These are phyloP conservation scores for Parazoanthus atlanticus DNA, from an alignment of 92 coral and sea anemone genomes.

Conservation along the genomic window DNA sequence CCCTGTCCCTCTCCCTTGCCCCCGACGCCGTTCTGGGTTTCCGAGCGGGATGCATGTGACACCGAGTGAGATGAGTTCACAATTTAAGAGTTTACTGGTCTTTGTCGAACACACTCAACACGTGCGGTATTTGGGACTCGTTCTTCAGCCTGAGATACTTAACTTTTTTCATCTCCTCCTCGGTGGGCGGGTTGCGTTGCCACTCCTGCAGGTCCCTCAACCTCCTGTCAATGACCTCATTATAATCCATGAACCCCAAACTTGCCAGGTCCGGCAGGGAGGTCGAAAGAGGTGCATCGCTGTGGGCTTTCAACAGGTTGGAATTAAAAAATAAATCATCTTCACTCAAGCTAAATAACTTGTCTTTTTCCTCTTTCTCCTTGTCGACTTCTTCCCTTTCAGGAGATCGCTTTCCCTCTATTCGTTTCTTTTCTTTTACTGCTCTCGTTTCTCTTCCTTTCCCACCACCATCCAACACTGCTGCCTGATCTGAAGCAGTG, in stretches of 20 bases:
- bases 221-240: constrained; percentile 81
- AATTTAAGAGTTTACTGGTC: constrained; percentile 19
- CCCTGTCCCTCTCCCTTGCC: too few relatives aligned
- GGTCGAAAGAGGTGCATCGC: constrained; percentile 54
- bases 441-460: neutral
- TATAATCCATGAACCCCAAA: constrained; percentile 84
- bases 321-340: constrained; percentile 71
- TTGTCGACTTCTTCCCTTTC: constrained; percentile 19
- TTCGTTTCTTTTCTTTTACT: neutral
- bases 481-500: constrained; percentile 24
- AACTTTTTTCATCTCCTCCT: constrained; percentile 82
- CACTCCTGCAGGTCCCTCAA: constrained; percentile 63
- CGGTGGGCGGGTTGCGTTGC: constrained; percentile 63
- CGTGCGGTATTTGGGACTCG: constrained; percentile 55
- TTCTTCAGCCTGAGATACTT: constrained; percentile 78
- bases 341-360: constrained; percentile 11
- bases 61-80: neutral
- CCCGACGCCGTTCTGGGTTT: too few relatives aligned
- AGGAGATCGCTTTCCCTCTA: neutral
- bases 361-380: constrained; percentile 25
- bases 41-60: too few relatives aligned
- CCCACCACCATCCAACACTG: too few relatives aligned
- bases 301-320: constrained; percentile 64
- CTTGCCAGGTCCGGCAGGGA: constrained; percentile 79
- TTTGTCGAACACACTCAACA: constrained; percentile 71